Base-by-base conservation (phyloP, 2,797 vertebrate species). In the Vireo griseus region DNA sequence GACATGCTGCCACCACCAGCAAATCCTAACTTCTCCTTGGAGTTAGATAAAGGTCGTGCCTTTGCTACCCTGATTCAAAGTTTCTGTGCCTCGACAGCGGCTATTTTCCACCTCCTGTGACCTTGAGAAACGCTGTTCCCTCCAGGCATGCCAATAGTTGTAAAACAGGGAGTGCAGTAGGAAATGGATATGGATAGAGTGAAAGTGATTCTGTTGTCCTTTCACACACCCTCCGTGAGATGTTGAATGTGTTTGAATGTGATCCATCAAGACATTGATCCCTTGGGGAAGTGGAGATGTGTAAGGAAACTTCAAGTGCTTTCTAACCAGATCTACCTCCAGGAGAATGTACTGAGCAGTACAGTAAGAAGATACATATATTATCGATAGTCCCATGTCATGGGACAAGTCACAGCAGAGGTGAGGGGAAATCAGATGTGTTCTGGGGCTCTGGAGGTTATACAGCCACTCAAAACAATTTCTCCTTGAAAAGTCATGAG, bases 231-330 rank as follows among this genome's bases (percentile, higher is more conserved):
- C 94, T 97, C 95, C 8, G 92, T 95, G 98, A 98, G 98, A 98
- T 95, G 97, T 97, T 98, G 98, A 97, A 97, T 96, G 96, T 97
- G 97, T 98, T 97, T 97, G 97, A 98, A 98, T 98, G 97, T 97
- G 98, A 98, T 98, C 98, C 98, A 98, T 98, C 98, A 98, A 97
- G 96, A 95, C 97, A 98, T 97, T 96, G 98, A 98, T 98, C 98
- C 96, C 93, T 61, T 97, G 93, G 79, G 96, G 96, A 97, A 97
- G 93, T 44, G 65, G 73, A 95, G 94, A 97, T 96, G 91, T 82
- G 96, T 88, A 92, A 91, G 90, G 89, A 96, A 97, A 96, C 91
- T 95, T 97, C 96, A 97, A 97, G 85, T 92, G 77, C 91, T 92
- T 94, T 91, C 93, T 90, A 86, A 74, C 95, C 81, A 95, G 77